phyloP scores from a whole-genome alignment of 2,888 invertebrate species.

The Drosophila planitibia region DNA sequence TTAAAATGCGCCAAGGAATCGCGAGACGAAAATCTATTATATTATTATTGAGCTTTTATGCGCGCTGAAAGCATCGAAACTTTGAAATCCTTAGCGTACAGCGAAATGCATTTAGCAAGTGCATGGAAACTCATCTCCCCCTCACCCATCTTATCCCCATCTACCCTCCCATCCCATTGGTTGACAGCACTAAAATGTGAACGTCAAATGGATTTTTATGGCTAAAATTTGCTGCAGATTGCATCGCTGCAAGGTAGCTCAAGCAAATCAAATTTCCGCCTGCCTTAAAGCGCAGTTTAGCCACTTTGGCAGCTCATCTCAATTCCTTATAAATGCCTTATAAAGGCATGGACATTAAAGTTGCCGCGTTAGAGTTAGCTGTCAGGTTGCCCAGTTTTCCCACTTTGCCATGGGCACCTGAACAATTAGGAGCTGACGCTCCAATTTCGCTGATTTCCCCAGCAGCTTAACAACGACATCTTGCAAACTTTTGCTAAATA shows the following conservation, averaged over 20 bases:
- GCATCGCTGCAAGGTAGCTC: constrained; percentile 21
- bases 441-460: constrained; percentile 73
- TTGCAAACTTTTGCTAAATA: constrained; percentile 54
- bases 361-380: constrained; percentile 41
- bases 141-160: constrained; percentile 3
- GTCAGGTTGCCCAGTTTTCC: constrained; percentile 4
- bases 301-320: constrained; percentile 43
- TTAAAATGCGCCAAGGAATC: constrained; percentile 49
- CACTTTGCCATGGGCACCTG: constrained; percentile 46
- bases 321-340: constrained; percentile 42
- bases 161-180: neutral
- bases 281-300: constrained; percentile 53
- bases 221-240: constrained; percentile 11
- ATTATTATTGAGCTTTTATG: constrained; percentile 72
- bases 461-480: constrained; percentile 31
- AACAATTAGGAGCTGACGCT: constrained; percentile 58
- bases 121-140: neutral
- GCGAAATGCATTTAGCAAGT: constrained; percentile 59
- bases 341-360: constrained; percentile 35
- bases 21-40: constrained; percentile 58
- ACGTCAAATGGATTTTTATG: constrained; percentile 54
- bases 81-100: constrained; percentile 52
- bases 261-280: constrained; percentile 74
- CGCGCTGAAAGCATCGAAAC: constrained; percentile 45
- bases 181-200: constrained; percentile 45